These are phyloP conservation scores for Sphaerophoria rueppellii DNA, from an alignment of 2,888 invertebrate species.

Conservation along the genomic window DNA sequence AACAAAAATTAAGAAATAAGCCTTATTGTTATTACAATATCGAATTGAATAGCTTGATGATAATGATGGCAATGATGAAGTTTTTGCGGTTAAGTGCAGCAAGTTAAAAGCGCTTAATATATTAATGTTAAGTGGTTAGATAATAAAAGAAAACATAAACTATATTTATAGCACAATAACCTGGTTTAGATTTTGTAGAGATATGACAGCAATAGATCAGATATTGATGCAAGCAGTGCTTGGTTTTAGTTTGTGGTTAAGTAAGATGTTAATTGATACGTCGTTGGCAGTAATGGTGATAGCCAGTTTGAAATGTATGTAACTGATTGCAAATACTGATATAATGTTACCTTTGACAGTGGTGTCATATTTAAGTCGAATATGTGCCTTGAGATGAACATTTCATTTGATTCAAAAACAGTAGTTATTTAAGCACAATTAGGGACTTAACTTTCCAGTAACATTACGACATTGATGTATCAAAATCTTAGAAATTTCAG, in stretches of 20 bases:
- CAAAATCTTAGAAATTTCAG: no score
- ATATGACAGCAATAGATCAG: neutral
- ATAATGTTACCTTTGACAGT: no score
- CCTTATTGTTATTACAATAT: neutral
- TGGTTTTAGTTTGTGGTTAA: neutral
- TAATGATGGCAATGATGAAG: neutral
- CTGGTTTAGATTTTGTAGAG: neutral
- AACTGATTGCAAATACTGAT: no score
- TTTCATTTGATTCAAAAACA: no score
- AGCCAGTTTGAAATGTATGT: no score
- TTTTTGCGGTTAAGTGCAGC: neutral
- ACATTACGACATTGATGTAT: no score
- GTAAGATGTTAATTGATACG: neutral
- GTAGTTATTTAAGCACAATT: no score
- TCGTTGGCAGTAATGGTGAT: no score
- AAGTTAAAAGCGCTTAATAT: neutral
- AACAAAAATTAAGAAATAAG: neutral
- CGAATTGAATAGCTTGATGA: neutral
- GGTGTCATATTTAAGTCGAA: no score
- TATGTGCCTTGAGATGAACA: no score
- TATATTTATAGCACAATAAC: slow-evolving; percentile 3
- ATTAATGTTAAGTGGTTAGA: neutral
- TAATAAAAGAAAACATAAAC: no score
- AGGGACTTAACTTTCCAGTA: no score
- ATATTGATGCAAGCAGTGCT: neutral